These are phyloP conservation scores for Nematopogon swammerdamellus DNA, from an alignment of 2,888 invertebrate genomes.

Conservation along the genomic window DNA sequence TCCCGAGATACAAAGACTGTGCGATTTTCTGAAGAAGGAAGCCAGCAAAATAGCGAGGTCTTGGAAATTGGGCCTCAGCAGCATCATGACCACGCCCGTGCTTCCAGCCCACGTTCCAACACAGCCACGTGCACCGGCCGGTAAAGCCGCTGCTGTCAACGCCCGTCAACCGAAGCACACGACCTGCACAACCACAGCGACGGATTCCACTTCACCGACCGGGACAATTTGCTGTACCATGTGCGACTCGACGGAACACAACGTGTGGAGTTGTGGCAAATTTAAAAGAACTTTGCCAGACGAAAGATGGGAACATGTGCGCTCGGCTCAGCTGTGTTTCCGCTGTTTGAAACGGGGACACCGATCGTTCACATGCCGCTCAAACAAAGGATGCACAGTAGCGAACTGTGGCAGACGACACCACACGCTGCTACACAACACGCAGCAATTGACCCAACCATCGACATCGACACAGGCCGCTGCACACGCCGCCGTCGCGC, in stretches of 20 bases:
- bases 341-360: slow-evolving; percentile 5
- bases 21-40: not conserved
- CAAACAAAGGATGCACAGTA: slow-evolving; percentile 2
- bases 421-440: slow-evolving; percentile 4
- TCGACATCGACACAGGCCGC: not conserved
- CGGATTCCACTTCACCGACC: not conserved
- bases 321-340: slow-evolving; percentile 3
- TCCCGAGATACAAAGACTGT: not conserved
- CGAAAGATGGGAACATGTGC: not conserved
- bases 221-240: not conserved
- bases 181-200: not conserved
- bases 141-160: not conserved
- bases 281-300: not conserved
- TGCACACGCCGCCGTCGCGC: no score
- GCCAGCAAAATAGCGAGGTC: not conserved
- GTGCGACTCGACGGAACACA: not conserved
- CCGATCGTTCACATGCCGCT: not conserved
- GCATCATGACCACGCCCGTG: not conserved
- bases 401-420: slow-evolving; percentile 5
- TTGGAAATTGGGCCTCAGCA: not conserved
- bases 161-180: not conserved
- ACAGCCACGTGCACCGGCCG: not conserved
- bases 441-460: not conserved
- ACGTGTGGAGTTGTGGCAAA: not conserved
- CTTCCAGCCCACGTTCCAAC: not conserved